Conservation (phyloP, 2,888 invertebrate species). For the Eupithecia inturbata region DNA sequence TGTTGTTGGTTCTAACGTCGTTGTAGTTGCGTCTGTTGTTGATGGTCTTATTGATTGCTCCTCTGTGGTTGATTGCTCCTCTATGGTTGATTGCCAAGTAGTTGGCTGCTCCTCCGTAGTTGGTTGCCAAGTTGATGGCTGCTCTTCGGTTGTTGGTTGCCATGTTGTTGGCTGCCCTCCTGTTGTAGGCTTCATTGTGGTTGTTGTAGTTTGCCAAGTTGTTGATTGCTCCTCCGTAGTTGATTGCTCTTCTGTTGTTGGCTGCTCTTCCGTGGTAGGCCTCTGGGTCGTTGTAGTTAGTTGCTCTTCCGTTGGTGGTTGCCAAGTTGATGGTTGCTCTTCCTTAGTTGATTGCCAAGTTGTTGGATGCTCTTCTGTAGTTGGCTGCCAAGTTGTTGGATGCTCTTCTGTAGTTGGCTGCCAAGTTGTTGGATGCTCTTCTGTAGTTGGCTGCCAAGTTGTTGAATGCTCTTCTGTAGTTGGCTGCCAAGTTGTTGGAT, state of each 20-base stretch:
- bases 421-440: not conserved
- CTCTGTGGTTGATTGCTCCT: too few species aligned
- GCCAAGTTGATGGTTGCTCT: conserved; percentile 17
- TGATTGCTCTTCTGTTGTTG: conserved; percentile 13
- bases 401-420: conserved; percentile 13
- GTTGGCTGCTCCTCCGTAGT: too few species aligned
- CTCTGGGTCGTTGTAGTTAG: conserved; percentile 3
- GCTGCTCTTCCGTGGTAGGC: too few species aligned
- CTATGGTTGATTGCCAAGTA: too few species aligned
- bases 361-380: not conserved
- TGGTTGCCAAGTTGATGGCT: too few species aligned
- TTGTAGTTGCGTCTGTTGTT: too few species aligned
- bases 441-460: conserved; percentile 16
- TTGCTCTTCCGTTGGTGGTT: conserved; percentile 26
- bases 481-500: conserved; percentile 4
- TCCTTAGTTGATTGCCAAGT: conserved; percentile 18
- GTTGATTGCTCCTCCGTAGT: not conserved
- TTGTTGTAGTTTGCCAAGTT: not conserved
- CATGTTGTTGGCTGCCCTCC: not conserved
- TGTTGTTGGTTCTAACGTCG: not conserved
- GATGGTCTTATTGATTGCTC: too few species aligned
- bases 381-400: not conserved
- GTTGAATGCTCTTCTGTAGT: conserved; percentile 13
- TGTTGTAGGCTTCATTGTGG: conserved; percentile 13
- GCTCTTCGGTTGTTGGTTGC: too few species aligned